Evolutionary conservation across 92 coral and sea anemone species (phyloP).

Genomic region (Hydrozoanthus gracilis): DNA sequence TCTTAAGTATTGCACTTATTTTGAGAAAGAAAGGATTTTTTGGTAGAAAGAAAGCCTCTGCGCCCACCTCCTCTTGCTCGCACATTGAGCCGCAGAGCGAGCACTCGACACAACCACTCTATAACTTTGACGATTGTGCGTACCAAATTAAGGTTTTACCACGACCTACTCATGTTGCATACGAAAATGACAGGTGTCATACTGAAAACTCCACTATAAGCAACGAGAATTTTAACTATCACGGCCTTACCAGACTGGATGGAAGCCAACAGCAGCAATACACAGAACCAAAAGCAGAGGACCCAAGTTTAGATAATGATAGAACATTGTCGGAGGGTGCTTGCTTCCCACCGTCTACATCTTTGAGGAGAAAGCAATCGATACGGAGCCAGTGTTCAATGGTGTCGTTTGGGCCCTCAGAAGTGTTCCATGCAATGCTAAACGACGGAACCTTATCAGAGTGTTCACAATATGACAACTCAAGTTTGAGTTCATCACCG

Average conservation of each 20-base stretch:
- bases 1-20: background rate
- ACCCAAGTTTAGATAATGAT: background rate
- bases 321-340: background rate
- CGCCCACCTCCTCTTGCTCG: no score
- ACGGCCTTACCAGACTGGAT: background rate
- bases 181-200: no score
- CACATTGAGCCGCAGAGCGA: no score
- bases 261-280: background rate
- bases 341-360: background rate
- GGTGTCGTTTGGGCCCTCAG: background rate
- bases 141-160: no score
- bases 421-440: background rate
- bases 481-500: background rate
- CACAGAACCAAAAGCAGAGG: background rate
- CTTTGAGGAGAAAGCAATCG: background rate
- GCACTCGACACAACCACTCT: no score
- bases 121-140: no score
- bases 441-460: constrained; percentile 17
- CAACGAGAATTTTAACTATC: background rate
- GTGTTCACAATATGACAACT: background rate
- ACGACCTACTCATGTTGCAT: no score
- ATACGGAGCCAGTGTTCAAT: background rate
- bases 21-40: no score
- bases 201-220: background rate
- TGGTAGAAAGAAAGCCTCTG: no score